These are phyloP conservation scores for Kobus ellipsiprymnus DNA, from an alignment of 2,113 vertebrate genomes.

Conservation along the genomic window DNA sequence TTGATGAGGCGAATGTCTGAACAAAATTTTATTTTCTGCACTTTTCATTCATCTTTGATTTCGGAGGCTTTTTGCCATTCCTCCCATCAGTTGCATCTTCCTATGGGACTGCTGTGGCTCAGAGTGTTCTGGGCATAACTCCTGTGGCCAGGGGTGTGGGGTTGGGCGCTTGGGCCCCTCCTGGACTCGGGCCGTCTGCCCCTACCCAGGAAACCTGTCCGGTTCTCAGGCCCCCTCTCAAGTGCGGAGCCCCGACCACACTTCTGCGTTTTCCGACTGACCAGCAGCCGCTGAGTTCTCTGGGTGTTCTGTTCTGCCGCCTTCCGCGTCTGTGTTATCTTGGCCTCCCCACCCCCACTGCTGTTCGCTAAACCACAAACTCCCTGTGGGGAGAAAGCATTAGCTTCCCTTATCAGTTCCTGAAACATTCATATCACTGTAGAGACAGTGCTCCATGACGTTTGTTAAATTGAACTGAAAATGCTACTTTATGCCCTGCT, in stretches of 20 bases:
- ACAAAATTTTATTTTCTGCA: neutral
- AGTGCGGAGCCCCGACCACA: neutral
- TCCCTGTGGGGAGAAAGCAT: rapidly evolving
- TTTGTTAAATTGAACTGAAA: neutral
- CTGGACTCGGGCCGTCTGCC: neutral
- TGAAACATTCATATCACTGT: rapidly evolving
- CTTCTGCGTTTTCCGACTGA: neutral
- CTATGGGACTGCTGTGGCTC: no score
- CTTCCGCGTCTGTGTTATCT: neutral
- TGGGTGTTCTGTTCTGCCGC: neutral
- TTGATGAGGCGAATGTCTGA: neutral
- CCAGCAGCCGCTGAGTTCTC: neutral
- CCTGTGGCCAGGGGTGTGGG: rapidly evolving
- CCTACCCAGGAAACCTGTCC: neutral
- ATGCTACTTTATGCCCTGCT: rapidly evolving
- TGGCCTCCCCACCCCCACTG: rapidly evolving
- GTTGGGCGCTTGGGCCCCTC: neutral
- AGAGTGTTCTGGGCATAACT: rapidly evolving
- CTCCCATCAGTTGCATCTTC: neutral
- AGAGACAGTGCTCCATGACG: neutral
- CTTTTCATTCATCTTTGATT: neutral
- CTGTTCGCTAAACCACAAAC: neutral
- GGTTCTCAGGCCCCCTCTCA: neutral
- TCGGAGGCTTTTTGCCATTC: neutral
- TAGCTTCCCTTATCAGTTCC: rapidly evolving